phyloP scores from a whole-genome alignment of 2,797 vertebrate species.

The Amniataba percoides region DNA sequence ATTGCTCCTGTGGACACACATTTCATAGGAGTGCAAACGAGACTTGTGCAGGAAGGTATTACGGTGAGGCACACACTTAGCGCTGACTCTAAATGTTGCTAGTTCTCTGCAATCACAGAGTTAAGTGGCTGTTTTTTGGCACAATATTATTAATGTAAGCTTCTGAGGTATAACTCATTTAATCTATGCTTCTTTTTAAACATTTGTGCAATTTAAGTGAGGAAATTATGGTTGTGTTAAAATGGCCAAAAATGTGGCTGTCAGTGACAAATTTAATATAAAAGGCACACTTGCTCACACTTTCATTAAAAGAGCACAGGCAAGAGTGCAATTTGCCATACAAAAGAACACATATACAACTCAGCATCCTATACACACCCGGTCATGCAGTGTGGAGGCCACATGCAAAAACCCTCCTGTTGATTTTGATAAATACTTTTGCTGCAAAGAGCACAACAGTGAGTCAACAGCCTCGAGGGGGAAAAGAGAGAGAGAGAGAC shows the following conservation, averaged over 20 bases:
- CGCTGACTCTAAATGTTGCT: constrained; percentile 2
- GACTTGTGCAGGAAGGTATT: neutral
- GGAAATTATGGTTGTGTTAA: neutral
- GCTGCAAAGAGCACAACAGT: constrained; percentile 43
- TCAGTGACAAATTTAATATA: neutral
- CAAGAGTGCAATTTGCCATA: neutral
- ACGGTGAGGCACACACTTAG: neutral
- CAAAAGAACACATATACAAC: neutral
- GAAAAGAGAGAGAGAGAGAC: constrained; percentile 27
- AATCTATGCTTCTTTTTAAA: neutral
- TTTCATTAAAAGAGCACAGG: neutral
- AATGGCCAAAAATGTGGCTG: neutral
- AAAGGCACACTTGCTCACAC: neutral
- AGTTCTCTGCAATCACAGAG: constrained; percentile 12
- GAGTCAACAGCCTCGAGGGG: constrained; percentile 55
- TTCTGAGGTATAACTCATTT: neutral
- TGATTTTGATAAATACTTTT: constrained; percentile 50
- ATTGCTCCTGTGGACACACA: neutral
- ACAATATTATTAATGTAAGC: neutral
- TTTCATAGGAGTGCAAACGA: constrained; percentile 1
- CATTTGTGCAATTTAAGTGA: neutral
- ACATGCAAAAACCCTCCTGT: constrained; percentile 28
- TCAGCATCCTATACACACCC: neutral
- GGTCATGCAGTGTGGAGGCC: constrained; percentile 10
- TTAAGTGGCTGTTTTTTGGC: neutral